Evolutionary conservation across 2,113 vertebrate genomes (phyloP).

Genomic region (Pollimyrus isidori): DNA sequence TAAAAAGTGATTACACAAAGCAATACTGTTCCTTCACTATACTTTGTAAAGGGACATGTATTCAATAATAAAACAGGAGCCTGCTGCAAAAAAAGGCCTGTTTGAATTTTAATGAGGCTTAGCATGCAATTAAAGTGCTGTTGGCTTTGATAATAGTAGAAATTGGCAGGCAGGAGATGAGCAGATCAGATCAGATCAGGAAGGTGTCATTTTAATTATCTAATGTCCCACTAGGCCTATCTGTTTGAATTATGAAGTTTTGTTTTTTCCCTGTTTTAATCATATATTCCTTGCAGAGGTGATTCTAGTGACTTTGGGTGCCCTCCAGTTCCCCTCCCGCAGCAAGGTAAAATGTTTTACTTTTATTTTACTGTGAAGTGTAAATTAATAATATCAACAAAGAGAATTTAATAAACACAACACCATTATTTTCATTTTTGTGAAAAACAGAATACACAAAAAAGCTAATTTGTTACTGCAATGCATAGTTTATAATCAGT

Average conservation of each 20-base stretch:
- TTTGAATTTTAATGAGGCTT: neutral
- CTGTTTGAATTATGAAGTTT: neutral
- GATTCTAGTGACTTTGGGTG: neutral
- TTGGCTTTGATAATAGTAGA: neutral
- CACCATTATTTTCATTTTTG: neutral
- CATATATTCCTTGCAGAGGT: neutral
- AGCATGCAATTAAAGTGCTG: neutral
- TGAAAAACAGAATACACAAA: neutral
- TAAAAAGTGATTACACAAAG: neutral
- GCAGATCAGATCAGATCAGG: neutral
- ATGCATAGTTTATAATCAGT: neutral
- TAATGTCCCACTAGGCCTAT: neutral
- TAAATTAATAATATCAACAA: neutral
- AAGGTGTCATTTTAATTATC: neutral
- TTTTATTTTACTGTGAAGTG: neutral
- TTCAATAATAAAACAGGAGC: neutral
- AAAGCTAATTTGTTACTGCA: neutral
- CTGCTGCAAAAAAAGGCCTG: neutral
- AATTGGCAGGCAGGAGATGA: neutral
- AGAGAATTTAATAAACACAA: neutral
- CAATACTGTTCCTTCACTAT: neutral
- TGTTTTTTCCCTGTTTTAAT: neutral
- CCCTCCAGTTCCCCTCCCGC: neutral
- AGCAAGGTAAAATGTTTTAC: neutral
- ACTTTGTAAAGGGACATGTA: neutral